Evolutionary conservation across 2,888 invertebrate species (phyloP), one percentile per base, ranked within the genome.

Genomic region (Sclerodermus sp.): DNA sequence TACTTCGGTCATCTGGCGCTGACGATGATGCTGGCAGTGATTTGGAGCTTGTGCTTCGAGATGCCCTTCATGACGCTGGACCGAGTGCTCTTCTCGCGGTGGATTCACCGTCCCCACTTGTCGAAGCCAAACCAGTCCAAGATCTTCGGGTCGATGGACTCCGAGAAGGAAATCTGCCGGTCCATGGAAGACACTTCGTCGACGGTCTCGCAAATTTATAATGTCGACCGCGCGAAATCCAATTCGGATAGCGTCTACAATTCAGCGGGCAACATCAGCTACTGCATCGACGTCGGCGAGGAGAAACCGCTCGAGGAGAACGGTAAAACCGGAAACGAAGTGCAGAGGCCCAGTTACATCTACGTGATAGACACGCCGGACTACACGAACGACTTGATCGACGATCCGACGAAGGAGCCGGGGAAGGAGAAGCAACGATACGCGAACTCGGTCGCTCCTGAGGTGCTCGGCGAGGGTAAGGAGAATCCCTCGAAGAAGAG

Each of bases 11-110:
- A 70, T 46, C 49, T 76, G 18, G 55, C 59, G 8, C 44, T 71
- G 2, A 68, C 70, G 1, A 51, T 76, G 52, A 14, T 70, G 1
- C 5, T 72, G 0, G 66, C 77, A 0, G 49, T 56, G 1, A 43
- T 67, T 0, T 58, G 73, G 53, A 62, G 56, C 32, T 60, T 76
- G 1, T 61, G 65, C 15, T 73, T 75, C 55, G 77, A 78, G 51
- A 62, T 72, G 45, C 77, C 77, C 0, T 74, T 74, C 47, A 57
- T 68, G 56, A 57, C 45, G 1, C 45, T 77, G 18, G 61, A 64
- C 13, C 57, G 60, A 2, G 14, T 51, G 0, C 23, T 67, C 2
- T 17, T 45, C 0, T 44, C 46, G 0, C 17, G 40, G n/a, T 23
- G 38, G 10, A 36, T 12, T 6, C 23, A 4, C 1, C 41, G 37